Evolutionary conservation across 2,888 invertebrate genomes (phyloP).

Genomic region (Sericinus montela): DNA sequence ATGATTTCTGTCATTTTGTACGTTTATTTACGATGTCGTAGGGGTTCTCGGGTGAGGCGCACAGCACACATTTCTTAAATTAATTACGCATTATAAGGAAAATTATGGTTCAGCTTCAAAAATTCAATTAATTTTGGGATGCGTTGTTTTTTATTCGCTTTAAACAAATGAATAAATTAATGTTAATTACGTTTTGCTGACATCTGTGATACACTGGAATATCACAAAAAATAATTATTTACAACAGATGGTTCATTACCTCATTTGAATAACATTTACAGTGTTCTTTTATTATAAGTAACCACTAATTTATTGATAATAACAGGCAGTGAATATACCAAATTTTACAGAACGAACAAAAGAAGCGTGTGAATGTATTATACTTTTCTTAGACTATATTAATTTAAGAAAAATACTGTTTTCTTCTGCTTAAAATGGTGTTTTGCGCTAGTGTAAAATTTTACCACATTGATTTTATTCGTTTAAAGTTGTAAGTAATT

Average conservation of each 20-base stretch:
- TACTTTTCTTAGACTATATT: too few species aligned
- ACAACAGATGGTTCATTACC: not conserved
- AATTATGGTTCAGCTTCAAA: slow-evolving; percentile 34
- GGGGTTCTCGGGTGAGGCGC: not conserved
- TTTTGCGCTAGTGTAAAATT: too few species aligned
- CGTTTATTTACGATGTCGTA: not conserved
- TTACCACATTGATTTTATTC: too few species aligned
- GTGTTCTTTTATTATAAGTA: not conserved
- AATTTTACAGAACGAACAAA: too few species aligned
- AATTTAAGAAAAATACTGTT: too few species aligned
- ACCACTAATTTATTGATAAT: not conserved
- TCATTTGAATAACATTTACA: not conserved
- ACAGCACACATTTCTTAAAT: not conserved
- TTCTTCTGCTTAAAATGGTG: too few species aligned
- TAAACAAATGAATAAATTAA: slow-evolving; percentile 19
- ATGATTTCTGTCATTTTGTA: not conserved
- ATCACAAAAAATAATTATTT: not conserved
- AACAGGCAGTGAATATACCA: not conserved
- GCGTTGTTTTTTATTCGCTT: slow-evolving; percentile 31
- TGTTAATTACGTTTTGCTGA: not conserved
- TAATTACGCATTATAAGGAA: slow-evolving; percentile 34
- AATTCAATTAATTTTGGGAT: slow-evolving; percentile 44
- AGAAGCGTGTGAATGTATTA: too few species aligned
- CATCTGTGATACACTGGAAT: slow-evolving; percentile 2
- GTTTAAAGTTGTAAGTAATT: too few species aligned